Evolutionary conservation across 2,797 vertebrate species (phyloP), one percentile per base, ranked within the genome.

Genomic region (Chaetophractus vellerosus): DNA sequence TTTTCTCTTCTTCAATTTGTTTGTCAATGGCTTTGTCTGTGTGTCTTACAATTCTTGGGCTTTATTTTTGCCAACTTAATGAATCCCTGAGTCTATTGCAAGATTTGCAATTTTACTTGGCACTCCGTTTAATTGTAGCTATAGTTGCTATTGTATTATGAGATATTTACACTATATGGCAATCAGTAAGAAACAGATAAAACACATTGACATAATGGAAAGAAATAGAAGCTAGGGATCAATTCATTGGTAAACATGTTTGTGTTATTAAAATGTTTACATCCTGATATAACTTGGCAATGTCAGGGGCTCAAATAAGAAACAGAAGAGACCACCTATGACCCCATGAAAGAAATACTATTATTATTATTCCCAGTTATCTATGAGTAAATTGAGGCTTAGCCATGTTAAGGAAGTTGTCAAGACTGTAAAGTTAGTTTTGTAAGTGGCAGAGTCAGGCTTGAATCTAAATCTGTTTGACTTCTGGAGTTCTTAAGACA

Each of bases 111-210:
- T 92, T 61, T 31, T 63, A 41, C 23, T 69, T 82, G 18, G 33
- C 16, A 8, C 23, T 91, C 4, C 61, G 21, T n/a, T 72, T 88
- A 57, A 7, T 86, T 64, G 38, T 23, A 8, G 45, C 6, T 48
- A 14, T 59, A 26, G 28, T 95, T 81, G 26, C 6, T 9, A 48
- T 41, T 95, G 14, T 69, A 76, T 63, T 55, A 45, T 80, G 59
- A 75, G 68, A 57, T 93, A 31, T 63, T 90, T 61, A 48, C 41
- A 38, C 36, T 87, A 86, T 86, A 33, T 69, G 68, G 28, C 31
- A 93, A 33, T 90, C 7, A 55, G 19, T 19, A 87, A 85, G 52
- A 93, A 90, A 75, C 14, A 75, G 24, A 76, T 55, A 31, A 82
- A 76, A 83, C 16, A 75, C 15, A 64, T 71, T 52, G 26, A 55